phyloP scores from a whole-genome alignment of 2,888 invertebrate species.

The Hedya salicella region DNA sequence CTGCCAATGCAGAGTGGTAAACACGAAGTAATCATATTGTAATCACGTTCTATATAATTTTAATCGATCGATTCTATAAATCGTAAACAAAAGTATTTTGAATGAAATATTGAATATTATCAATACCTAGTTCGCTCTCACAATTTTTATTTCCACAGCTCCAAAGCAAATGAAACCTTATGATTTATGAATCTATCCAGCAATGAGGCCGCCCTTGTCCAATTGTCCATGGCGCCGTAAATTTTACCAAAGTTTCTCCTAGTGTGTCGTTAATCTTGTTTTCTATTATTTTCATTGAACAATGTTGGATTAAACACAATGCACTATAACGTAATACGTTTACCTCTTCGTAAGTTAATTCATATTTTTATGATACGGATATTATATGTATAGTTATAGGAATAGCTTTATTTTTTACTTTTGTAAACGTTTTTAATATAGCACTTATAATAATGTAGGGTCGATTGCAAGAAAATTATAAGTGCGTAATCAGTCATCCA shows the following conservation, averaged over 20 bases:
- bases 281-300: neutral
- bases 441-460: neutral
- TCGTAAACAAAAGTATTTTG: no score
- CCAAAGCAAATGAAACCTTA: neutral
- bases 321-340: conserved; percentile 7
- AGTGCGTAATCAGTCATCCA: no score
- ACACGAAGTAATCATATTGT: no score
- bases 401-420: conserved; percentile 26
- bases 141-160: neutral
- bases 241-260: conserved; percentile 21
- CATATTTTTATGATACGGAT: conserved; percentile 16
- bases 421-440: conserved; percentile 25
- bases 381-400: conserved; percentile 21
- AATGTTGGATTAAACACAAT: neutral
- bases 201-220: neutral
- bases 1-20: no score
- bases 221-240: neutral
- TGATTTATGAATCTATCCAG: neutral
- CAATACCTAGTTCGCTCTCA: no score
- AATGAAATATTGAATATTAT: no score
- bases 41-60: no score
- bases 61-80: no score
- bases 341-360: neutral
- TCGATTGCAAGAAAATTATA: no score
- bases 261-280: conserved; percentile 12